phyloP scores from a whole-genome alignment of 1,140 invertebrate species.

The Aphelinus atriplicis region DNA sequence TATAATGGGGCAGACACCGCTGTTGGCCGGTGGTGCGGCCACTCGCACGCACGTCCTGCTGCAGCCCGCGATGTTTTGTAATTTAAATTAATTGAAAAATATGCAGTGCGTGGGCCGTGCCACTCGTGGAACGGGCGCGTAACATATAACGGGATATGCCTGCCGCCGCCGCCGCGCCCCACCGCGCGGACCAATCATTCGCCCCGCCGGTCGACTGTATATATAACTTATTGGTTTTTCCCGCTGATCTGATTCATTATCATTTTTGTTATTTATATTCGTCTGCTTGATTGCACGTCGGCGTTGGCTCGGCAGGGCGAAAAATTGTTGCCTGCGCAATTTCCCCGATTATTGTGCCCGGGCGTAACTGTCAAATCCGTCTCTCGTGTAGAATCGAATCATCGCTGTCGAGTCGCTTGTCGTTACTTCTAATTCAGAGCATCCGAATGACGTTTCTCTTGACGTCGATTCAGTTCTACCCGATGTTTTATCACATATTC shows the following conservation, averaged over 20 bases:
- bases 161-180: too few species aligned
- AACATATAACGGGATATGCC: too few species aligned
- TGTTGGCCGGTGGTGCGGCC: neutral
- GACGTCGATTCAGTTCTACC: too few species aligned
- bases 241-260: constrained; percentile 60
- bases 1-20: constrained; percentile 1
- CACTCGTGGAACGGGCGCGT: constrained; percentile 36
- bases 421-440: constrained; percentile 28
- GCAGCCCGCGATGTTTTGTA: constrained; percentile 52
- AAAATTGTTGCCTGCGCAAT: constrained; percentile 25
- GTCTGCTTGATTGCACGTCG: constrained; percentile 40
- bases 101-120: constrained; percentile 53
- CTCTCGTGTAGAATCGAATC: neutral
- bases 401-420: neutral
- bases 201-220: constrained; percentile 40
- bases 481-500: too few species aligned
- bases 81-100: constrained; percentile 65
- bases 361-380: constrained; percentile 7
- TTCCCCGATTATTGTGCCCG: constrained; percentile 15
- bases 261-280: constrained; percentile 61
- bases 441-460: neutral
- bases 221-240: constrained; percentile 61
- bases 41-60: constrained; percentile 5
- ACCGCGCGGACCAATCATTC: constrained; percentile 51
- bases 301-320: neutral